phyloP scores from a whole-genome alignment of 1,140 invertebrate species.

The Trachelipus rathkii region DNA sequence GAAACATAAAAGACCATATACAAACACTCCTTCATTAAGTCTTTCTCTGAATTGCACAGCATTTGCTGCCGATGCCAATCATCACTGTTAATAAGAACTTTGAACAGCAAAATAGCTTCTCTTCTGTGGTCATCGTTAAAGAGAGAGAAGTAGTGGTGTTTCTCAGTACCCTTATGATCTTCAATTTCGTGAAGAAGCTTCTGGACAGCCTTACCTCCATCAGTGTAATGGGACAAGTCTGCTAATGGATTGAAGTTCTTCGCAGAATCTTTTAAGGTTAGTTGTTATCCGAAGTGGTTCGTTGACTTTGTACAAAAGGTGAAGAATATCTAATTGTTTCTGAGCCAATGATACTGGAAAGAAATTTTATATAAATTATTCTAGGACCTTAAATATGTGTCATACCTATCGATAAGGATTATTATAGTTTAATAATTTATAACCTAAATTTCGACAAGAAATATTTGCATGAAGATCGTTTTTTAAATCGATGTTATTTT shows the following conservation, averaged over 20 bases:
- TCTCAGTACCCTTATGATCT: background rate
- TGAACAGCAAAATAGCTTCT: no score
- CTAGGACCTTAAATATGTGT: no score
- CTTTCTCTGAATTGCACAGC: slow-evolving; percentile 40
- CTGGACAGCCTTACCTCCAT: slow-evolving; percentile 7
- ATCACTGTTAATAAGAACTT: slow-evolving; percentile 28
- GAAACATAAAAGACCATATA: slow-evolving; percentile 44
- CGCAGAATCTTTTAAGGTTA: background rate
- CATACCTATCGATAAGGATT: no score
- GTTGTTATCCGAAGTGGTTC: background rate
- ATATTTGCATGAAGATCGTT: no score
- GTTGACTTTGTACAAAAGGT: background rate
- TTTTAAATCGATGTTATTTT: no score
- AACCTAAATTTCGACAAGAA: no score
- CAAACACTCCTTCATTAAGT: slow-evolving; percentile 47
- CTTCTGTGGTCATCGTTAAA: background rate
- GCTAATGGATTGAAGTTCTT: slow-evolving; percentile 11
- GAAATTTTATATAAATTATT: no score
- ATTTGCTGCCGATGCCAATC: slow-evolving; percentile 25
- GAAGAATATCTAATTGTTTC: background rate
- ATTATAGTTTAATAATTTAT: no score
- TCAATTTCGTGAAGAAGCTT: background rate
- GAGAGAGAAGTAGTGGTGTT: slow-evolving; percentile 13
- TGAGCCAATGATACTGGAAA: background rate
- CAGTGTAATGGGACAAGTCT: background rate